Conservation (phyloP, 64 coral and sea anemone genomes). For the Stylophora pistillata region DNA sequence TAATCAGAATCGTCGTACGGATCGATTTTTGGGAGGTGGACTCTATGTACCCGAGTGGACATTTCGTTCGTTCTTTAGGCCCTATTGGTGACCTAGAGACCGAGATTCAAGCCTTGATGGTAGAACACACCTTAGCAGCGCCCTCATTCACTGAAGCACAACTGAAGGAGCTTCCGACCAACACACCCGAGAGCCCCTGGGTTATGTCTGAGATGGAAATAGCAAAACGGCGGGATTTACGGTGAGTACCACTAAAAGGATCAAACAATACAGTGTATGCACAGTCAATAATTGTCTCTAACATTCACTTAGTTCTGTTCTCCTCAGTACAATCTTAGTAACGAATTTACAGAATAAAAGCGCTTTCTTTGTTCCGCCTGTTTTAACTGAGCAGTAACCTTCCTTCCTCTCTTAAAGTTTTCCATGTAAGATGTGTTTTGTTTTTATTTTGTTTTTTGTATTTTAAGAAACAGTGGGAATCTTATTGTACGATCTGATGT, state of each 20-base stretch:
- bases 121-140: slow-evolving; percentile 78
- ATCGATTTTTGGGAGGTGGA: slow-evolving; percentile 87
- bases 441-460: too few relatives aligned
- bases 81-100: slow-evolving; percentile 81
- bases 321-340: too few relatives aligned
- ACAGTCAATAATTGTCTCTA: background rate
- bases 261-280: background rate
- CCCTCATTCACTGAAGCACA: slow-evolving; percentile 84
- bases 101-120: slow-evolving; percentile 79
- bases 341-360: too few relatives aligned
- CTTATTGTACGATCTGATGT: too few relatives aligned
- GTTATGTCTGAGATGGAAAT: slow-evolving; percentile 67
- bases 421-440: too few relatives aligned
- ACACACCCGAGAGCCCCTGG: slow-evolving; percentile 70
- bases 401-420: too few relatives aligned
- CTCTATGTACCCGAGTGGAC: slow-evolving; percentile 89
- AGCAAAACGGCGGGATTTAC: slow-evolving; percentile 68
- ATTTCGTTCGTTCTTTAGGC: slow-evolving; percentile 84
- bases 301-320: too few relatives aligned
- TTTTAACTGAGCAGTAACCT: too few relatives aligned
- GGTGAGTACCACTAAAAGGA: slow-evolving; percentile 27
- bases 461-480: too few relatives aligned
- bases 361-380: too few relatives aligned
- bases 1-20: slow-evolving; percentile 75
- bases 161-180: slow-evolving; percentile 73